Evolutionary conservation across 2,797 vertebrate species (phyloP), one percentile per base, ranked within the genome.

Genomic region (Sphaeramia orbicularis): DNA sequence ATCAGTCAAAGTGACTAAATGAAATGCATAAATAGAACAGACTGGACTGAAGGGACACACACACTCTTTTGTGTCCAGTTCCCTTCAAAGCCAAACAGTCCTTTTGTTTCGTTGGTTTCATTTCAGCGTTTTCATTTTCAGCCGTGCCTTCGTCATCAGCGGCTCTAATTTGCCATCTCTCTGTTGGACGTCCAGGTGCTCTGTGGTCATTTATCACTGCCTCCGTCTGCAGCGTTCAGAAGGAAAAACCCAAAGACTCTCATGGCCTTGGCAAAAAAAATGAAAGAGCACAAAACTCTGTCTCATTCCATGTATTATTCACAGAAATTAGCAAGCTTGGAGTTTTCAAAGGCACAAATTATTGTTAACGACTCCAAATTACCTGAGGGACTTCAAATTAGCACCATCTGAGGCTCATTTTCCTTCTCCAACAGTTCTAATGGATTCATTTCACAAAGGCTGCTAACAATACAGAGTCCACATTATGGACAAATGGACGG

Each of bases 271-370:
- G 18, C 8, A 35, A 38, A 47, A 43, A 56, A 70, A 54, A 47
- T 43, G 1, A 60, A 75, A 55, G 21, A 27, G 12, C 1, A 48
- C 24, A 58, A 64, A 78, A 67, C 69, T 53, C 78, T 42, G 7
- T 72, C 53, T 77, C 52, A 41, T 58, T 61, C 36, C 4, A 58
- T 67, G 57, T 65, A 81, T 81, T 70, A 72, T 86, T 84, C 71
- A 80, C 58, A 77, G 54, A 84, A 74, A 84, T 83, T 69, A 83
- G 67, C 44, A 16, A 61, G 64, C 57, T 52, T 53, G 1, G 32
- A 63, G 40, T 80, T 76, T 76, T 82, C 75, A 84, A 79, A 85
- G 72, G 76, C 81, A 60, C 60, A 87, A 81, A 83, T 83, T 83
- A 80, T 81, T 76, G 70, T 80, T 81, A 86, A 86, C 49, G 72